phyloP scores from a whole-genome alignment of 2,888 invertebrate species.

The Herminia tarsipennalis region DNA sequence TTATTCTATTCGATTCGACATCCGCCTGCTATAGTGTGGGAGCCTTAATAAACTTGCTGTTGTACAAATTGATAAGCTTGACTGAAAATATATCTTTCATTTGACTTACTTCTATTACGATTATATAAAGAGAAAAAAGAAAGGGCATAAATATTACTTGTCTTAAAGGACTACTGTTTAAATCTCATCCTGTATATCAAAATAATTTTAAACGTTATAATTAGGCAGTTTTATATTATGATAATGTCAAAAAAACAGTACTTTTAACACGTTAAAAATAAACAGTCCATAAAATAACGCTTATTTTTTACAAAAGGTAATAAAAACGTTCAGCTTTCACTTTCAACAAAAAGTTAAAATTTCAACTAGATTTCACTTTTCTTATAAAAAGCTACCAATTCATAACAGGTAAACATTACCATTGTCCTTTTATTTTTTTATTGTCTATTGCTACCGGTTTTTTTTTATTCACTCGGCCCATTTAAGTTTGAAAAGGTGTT shows the following conservation, averaged over 20 bases:
- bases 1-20: too few relatives aligned
- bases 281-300: conserved; percentile 31
- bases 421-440: conserved; percentile 47
- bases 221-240: neutral
- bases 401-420: conserved; percentile 57
- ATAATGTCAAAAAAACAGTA: conserved; percentile 8
- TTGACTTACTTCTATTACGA: too few relatives aligned
- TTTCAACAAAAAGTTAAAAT: conserved; percentile 67
- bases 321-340: conserved; percentile 62
- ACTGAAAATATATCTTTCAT: too few relatives aligned
- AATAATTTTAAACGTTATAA: neutral
- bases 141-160: too few relatives aligned
- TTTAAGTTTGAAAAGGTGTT: conserved; percentile 24
- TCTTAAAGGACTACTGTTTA: too few relatives aligned
- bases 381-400: conserved; percentile 59
- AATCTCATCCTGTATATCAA: neutral
- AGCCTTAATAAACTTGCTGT: too few relatives aligned
- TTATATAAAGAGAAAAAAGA: too few relatives aligned
- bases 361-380: conserved; percentile 64
- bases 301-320: conserved; percentile 40
- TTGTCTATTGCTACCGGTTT: conserved; percentile 47
- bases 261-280: conserved; percentile 19
- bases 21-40: too few relatives aligned
- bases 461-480: conserved; percentile 35
- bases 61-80: too few relatives aligned